Conservation (phyloP, 2,888 invertebrate genomes). For the Callyntrura sp. region DNA sequence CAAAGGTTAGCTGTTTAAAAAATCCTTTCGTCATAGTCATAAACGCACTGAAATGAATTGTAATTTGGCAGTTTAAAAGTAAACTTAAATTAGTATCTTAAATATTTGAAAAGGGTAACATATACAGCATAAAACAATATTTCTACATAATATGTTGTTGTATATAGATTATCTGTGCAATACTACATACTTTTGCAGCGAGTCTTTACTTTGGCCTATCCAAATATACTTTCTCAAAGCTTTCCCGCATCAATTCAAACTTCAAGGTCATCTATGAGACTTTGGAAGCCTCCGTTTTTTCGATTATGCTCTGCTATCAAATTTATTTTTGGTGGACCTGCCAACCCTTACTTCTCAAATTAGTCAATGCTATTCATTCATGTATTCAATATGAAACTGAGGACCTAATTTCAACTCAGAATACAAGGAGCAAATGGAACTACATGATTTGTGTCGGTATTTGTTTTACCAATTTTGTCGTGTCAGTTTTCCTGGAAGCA, state of each 20-base stretch:
- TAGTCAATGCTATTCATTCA: conserved; percentile 1
- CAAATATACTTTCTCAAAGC: neutral
- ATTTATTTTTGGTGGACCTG: conserved; percentile 16
- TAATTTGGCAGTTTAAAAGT: no score
- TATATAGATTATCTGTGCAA: neutral
- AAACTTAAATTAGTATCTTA: no score
- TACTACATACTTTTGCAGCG: neutral
- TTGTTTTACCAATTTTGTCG: neutral
- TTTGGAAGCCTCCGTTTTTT: neutral
- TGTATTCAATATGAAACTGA: neutral
- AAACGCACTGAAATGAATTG: no score
- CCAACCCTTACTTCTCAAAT: neutral
- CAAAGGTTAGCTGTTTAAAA: no score
- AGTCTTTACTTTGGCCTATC: neutral
- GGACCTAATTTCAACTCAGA: no score
- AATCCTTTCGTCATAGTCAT: no score
- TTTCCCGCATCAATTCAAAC: neutral
- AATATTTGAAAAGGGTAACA: no score
- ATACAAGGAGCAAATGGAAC: neutral
- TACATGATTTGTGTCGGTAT: neutral
- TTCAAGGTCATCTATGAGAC: neutral
- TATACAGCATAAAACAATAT: no score
- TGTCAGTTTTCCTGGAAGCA: neutral
- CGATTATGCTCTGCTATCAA: neutral
- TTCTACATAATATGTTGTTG: no score